Conservation (phyloP, 2,888 invertebrate species). For the Stenchaetothrips biformis region DNA sequence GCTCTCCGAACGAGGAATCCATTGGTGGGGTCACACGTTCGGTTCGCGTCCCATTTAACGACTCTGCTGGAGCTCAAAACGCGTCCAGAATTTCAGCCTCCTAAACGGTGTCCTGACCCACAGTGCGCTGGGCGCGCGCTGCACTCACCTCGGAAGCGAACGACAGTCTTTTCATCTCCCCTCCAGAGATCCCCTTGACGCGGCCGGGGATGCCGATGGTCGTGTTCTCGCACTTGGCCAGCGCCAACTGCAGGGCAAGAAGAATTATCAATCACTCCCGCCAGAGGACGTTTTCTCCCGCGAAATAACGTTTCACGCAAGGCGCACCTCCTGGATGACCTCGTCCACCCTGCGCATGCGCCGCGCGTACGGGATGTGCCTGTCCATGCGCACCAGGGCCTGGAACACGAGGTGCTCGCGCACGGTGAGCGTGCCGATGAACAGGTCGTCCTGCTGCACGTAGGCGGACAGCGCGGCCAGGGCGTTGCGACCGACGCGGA, state of each 20-base stretch:
- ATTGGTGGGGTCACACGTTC: too few species aligned
- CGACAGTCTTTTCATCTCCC: slow-evolving; percentile 89
- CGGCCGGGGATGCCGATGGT: slow-evolving; percentile 84
- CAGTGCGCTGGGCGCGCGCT: too few species aligned
- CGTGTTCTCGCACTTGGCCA: slow-evolving; percentile 85
- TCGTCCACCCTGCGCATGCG: slow-evolving; percentile 76
- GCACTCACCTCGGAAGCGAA: slow-evolving; percentile 81
- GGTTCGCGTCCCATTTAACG: too few species aligned
- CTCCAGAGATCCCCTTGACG: slow-evolving; percentile 90
- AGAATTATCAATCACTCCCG: neutral
- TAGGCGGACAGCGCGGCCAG: slow-evolving; percentile 79
- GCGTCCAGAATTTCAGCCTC: too few species aligned
- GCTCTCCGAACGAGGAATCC: too few species aligned
- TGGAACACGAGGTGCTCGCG: slow-evolving; percentile 81
- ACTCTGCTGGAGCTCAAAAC: too few species aligned
- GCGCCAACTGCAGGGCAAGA: slow-evolving; percentile 59
- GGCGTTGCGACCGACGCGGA: slow-evolving; percentile 63
- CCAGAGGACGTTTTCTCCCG: neutral
- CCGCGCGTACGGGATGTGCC: slow-evolving; percentile 64
- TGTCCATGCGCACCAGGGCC: slow-evolving; percentile 83
- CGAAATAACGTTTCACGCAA: neutral
- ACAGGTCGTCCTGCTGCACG: slow-evolving; percentile 90
- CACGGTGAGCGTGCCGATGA: slow-evolving; percentile 85
- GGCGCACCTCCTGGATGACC: slow-evolving; percentile 72
- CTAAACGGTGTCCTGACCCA: too few species aligned